phyloP scores from a whole-genome alignment of 1,140 invertebrate genomes.

The Odontomachus brunneus region DNA sequence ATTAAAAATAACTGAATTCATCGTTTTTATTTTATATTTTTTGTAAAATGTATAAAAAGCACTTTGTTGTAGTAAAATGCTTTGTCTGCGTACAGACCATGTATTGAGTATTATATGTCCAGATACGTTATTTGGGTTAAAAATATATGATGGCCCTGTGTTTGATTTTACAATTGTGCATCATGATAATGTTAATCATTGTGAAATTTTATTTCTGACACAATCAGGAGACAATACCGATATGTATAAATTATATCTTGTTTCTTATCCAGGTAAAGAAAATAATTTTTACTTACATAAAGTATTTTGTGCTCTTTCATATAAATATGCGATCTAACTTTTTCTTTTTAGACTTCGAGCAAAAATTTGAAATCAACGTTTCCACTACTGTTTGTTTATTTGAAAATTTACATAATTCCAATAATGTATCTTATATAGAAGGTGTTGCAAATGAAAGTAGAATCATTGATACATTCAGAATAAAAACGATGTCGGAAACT shows the following conservation, averaged over 20 bases:
- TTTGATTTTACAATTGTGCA: slow-evolving; percentile 75
- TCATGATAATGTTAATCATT: slow-evolving; percentile 63
- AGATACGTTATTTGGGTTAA: slow-evolving; percentile 73
- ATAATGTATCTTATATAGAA: slow-evolving; percentile 82
- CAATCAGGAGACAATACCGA: slow-evolving; percentile 32
- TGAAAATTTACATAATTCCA: slow-evolving; percentile 68
- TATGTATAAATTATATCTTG: slow-evolving; percentile 68
- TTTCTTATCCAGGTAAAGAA: slow-evolving; percentile 79
- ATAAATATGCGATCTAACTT: slow-evolving; percentile 14
- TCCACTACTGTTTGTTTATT: slow-evolving; percentile 76
- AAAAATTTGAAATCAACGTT: slow-evolving; percentile 79
- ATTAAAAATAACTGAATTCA: background rate
- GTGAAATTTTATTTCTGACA: slow-evolving; percentile 76
- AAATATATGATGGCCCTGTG: slow-evolving; percentile 72
- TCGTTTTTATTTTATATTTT: background rate
- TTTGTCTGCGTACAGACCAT: slow-evolving; percentile 74
- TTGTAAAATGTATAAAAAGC: background rate
- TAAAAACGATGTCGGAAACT: slow-evolving; percentile 81
- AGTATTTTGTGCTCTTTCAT: slow-evolving; percentile 2
- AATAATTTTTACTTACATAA: background rate
- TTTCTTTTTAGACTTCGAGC: slow-evolving; percentile 75
- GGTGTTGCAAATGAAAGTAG: slow-evolving; percentile 54
- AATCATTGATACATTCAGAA: slow-evolving; percentile 74
- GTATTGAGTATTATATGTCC: slow-evolving; percentile 73
- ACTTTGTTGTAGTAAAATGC: slow-evolving; percentile 62